A percentile compares a stretch with the other conserved stretches of the same genome.
Evolutionary conservation across 2,888 invertebrate species (phyloP).

Genomic region (Drosophila falleni): DNA sequence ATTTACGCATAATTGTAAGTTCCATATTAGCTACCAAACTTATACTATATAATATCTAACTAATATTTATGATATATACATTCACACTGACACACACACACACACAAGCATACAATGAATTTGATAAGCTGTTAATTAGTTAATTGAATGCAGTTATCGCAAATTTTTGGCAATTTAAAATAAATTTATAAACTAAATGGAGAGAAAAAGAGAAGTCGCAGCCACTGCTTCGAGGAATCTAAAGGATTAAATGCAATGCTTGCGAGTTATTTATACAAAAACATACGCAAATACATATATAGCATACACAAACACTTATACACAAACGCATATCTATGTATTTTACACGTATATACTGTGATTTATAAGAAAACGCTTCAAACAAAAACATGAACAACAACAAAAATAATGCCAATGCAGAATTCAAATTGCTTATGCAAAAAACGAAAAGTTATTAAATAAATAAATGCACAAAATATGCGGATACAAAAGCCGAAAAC

Average conservation of each 20-base stretch:
- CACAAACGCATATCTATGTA: constrained; percentile 68
- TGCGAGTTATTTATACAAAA: constrained; percentile 65
- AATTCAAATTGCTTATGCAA: constrained; percentile 69
- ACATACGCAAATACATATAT: constrained; percentile 25
- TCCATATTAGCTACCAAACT: constrained; percentile 50
- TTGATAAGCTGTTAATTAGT: constrained; percentile 78
- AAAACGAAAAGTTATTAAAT: constrained; percentile 72
- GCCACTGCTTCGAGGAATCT: constrained; percentile 58
- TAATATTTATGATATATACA: constrained; percentile 37
- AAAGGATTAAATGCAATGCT: constrained; percentile 72
- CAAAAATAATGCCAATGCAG: constrained; percentile 57
- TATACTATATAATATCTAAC: constrained; percentile 31
- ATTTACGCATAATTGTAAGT: constrained; percentile 62
- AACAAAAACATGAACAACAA: constrained; percentile 48
- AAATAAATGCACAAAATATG: constrained; percentile 74
- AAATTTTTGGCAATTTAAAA: constrained; percentile 52
- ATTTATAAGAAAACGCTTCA: constrained; percentile 79
- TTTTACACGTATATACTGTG: constrained; percentile 81
- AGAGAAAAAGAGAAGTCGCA: constrained; percentile 34
- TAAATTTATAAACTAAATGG: constrained; percentile 29
- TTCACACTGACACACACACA: constrained; percentile 18
- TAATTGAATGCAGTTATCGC: constrained; percentile 70
- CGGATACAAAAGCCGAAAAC: constrained; percentile 67
- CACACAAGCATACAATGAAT: constrained; percentile 20
- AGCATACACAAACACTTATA: constrained; percentile 37